Conservation (phyloP, 2,113 vertebrate species). For the Bos javanicus region DNA sequence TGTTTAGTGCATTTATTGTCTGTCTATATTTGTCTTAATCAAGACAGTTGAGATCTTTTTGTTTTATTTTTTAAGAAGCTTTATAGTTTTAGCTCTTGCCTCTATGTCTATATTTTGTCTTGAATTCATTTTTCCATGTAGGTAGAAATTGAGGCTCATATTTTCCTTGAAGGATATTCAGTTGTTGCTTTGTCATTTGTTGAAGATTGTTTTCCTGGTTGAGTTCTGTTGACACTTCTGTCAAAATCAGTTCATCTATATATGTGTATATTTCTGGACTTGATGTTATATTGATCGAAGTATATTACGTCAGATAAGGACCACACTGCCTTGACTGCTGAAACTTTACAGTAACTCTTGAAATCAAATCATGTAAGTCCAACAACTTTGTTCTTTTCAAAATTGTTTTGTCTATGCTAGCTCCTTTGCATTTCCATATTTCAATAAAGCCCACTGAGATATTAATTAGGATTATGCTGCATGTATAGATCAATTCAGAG, state of each 20-base stretch:
- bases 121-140: background rate
- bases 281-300: background rate
- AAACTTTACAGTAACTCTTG: background rate
- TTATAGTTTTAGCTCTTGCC: background rate
- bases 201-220: background rate
- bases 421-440: background rate
- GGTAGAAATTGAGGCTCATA: background rate
- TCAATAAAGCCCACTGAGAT: background rate
- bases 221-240: background rate
- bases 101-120: background rate
- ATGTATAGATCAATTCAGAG: background rate
- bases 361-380: background rate
- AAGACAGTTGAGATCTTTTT: background rate
- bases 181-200: background rate
- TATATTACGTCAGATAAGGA: background rate
- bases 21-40: background rate
- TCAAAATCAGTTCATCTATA: background rate
- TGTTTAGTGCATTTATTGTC: background rate
- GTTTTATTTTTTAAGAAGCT: background rate
- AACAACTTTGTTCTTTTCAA: background rate
- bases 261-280: background rate
- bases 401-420: background rate
- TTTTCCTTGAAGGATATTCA: background rate
- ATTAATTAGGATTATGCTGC: background rate
- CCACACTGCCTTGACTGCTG: background rate